Evolutionary conservation across 2,888 invertebrate genomes (phyloP).

Genomic region (Sphecodes monilicornis): DNA sequence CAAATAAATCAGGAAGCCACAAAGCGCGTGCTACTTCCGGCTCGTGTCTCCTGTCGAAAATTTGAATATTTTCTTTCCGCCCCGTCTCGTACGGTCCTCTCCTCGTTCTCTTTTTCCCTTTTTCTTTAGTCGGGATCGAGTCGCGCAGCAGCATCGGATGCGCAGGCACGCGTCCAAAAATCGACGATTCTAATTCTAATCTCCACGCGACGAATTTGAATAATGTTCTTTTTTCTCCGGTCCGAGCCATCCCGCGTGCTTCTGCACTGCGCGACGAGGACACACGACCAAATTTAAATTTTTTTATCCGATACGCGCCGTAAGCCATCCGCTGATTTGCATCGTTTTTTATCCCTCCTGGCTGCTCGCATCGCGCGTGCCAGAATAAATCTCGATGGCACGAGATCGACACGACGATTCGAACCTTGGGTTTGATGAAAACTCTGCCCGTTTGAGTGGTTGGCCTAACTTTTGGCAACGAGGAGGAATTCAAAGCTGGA

Average conservation of each 20-base stretch:
- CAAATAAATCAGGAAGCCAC: slow-evolving; percentile 70
- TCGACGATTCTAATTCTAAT: slow-evolving; percentile 81
- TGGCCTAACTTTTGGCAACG: not conserved
- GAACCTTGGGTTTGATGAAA: slow-evolving; percentile 2
- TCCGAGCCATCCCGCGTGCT: slow-evolving; percentile 13
- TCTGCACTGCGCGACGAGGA: slow-evolving; percentile 36
- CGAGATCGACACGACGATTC: slow-evolving; percentile 15
- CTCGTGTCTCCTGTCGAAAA: slow-evolving; percentile 74
- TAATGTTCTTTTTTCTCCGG: slow-evolving; percentile 45
- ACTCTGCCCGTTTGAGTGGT: not conserved
- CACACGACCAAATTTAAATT: slow-evolving; percentile 74
- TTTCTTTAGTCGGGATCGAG: slow-evolving; percentile 27
- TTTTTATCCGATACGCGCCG: slow-evolving; percentile 68
- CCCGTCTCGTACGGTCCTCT: slow-evolving; percentile 47
- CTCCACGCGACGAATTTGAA: slow-evolving; percentile 71
- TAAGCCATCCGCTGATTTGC: slow-evolving; percentile 66
- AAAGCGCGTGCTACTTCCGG: slow-evolving; percentile 66
- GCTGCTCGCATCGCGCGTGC: slow-evolving; percentile 60
- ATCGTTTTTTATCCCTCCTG: slow-evolving; percentile 56
- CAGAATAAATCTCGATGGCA: slow-evolving; percentile 57
- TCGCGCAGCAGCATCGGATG: slow-evolving; percentile 65
- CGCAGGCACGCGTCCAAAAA: slow-evolving; percentile 77
- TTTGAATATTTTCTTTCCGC: slow-evolving; percentile 75
- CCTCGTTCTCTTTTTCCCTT: slow-evolving; percentile 3
- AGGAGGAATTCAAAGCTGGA: not conserved